Evolutionary conservation across 2,888 invertebrate genomes (phyloP).

Genomic region (Gastracanthus pulcherrimus): DNA sequence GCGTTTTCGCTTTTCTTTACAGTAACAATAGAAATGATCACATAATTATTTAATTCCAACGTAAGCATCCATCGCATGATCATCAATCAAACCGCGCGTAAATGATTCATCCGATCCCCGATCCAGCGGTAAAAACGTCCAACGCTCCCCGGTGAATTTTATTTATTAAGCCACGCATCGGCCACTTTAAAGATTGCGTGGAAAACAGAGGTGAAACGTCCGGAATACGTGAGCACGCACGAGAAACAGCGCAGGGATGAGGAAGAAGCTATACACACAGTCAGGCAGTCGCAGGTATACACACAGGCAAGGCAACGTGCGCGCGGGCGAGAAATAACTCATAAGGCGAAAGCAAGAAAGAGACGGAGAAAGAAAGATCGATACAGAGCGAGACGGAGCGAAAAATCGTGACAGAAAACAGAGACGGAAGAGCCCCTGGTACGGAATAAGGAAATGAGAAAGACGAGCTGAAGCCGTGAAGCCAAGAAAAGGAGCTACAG

Average conservation of each 20-base stretch:
- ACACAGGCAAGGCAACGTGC: not conserved
- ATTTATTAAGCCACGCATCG: not conserved
- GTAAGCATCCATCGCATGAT: not conserved
- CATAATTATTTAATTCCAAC: not conserved
- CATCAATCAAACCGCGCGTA: not conserved
- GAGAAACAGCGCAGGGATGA: not conserved
- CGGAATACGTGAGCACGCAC: not conserved
- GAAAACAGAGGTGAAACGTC: not conserved
- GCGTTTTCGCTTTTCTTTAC: too few species aligned
- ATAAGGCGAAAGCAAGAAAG: conserved; percentile 17
- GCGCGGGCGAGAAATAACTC: not conserved
- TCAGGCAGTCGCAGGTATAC: not conserved
- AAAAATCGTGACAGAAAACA: conserved; percentile 7
- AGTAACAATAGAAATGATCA: too few species aligned
- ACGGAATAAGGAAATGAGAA: not conserved
- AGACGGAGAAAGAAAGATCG: conserved; percentile 24
- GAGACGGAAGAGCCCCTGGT: not conserved
- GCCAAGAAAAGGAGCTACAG: not conserved
- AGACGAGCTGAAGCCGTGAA: not conserved
- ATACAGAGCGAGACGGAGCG: not conserved
- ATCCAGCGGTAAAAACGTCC: not conserved
- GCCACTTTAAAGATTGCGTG: not conserved
- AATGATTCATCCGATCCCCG: too few species aligned
- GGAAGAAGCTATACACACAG: too few species aligned
- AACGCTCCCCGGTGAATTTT: not conserved